Percentiles rank a stretch among this genome's conserved stretches.
phyloP scores from a whole-genome alignment of 2,113 vertebrate species.

The Embiotoca jacksoni region DNA sequence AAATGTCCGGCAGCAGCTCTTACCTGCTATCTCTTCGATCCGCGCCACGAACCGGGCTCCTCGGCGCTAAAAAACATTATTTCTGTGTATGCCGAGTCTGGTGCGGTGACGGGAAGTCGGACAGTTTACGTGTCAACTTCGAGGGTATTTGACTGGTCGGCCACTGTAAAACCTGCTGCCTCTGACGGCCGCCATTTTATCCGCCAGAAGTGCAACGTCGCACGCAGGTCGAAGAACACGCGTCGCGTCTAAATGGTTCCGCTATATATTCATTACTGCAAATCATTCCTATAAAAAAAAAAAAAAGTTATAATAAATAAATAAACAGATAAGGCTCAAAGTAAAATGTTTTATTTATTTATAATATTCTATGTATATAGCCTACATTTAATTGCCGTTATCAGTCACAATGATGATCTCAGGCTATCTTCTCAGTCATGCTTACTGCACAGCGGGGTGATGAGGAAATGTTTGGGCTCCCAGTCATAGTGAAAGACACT shows the following conservation, averaged over 20 bases:
- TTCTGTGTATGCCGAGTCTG: slow-evolving; percentile 14
- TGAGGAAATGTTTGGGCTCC: too few species aligned
- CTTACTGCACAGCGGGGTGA: too few species aligned
- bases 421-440: too few species aligned
- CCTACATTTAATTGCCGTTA: too few species aligned
- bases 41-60: not conserved
- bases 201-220: slow-evolving; percentile 40
- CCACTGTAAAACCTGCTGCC: slow-evolving; percentile 20
- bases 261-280: not conserved
- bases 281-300: too few species aligned
- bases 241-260: slow-evolving; percentile 42
- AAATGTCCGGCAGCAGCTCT: slow-evolving; percentile 50
- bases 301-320: too few species aligned
- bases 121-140: slow-evolving; percentile 62
- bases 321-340: too few species aligned
- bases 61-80: slow-evolving; percentile 56
- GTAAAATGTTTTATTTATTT: too few species aligned
- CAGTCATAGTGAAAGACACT: too few species aligned
- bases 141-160: slow-evolving; percentile 43
- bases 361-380: too few species aligned
- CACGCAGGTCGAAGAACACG: slow-evolving; percentile 34
- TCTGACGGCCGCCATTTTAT: slow-evolving; percentile 76
- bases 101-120: not conserved
- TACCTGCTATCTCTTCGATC: slow-evolving; percentile 67
- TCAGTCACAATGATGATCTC: too few species aligned